Percentiles rank a stretch among this genome's conserved stretches.
phyloP scores from a whole-genome alignment of 1,140 invertebrate genomes.

The Camponotus pennsylvanicus region DNA sequence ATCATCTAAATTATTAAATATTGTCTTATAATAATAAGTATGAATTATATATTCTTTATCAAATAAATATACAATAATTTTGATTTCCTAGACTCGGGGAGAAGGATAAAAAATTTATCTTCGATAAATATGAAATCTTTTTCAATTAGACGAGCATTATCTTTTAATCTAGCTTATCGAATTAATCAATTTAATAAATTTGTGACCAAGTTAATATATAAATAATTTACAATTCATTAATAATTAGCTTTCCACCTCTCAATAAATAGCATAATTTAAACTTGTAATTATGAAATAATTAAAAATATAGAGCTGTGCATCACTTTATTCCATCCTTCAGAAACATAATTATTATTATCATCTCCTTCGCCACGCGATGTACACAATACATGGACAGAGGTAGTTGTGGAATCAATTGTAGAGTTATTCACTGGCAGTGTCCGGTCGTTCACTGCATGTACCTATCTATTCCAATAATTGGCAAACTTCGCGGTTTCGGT shows the following conservation, averaged over 20 bases:
- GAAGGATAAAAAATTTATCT: neutral
- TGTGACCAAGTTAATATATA: neutral
- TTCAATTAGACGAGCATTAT: neutral
- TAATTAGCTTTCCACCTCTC: neutral
- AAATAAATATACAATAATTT: neutral
- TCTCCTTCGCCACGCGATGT: neutral
- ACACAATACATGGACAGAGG: too few species aligned
- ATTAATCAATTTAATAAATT: neutral
- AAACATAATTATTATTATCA: neutral
- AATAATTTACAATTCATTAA: neutral
- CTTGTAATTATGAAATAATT: conserved; percentile 1
- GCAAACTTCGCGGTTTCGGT: conserved; percentile 22
- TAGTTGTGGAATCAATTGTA: neutral
- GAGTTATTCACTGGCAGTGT: neutral
- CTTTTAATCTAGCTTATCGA: neutral
- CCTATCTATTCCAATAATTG: conserved; percentile 19
- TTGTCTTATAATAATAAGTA: conserved; percentile 5
- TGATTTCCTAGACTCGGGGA: neutral
- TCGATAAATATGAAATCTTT: neutral
- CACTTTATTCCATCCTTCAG: neutral
- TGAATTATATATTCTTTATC: neutral
- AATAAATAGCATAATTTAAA: neutral
- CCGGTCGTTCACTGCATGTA: neutral
- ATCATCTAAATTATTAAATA: neutral
- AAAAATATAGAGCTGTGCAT: neutral